phyloP scores from a whole-genome alignment of 2,797 vertebrate species.

The Bradypodion ventrale region DNA sequence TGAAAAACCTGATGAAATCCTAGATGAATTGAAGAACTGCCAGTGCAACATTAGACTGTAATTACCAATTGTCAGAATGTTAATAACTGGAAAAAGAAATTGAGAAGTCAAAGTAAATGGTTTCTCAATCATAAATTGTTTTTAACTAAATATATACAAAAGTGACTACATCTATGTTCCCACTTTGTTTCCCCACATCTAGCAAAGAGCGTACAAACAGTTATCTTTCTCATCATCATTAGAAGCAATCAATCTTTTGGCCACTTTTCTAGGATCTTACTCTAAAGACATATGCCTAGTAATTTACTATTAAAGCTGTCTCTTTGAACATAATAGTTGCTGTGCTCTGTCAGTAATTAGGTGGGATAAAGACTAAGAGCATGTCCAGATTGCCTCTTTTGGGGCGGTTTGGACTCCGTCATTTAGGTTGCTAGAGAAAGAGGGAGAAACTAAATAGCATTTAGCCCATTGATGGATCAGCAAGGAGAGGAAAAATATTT shows the following conservation, averaged over 20 bases:
- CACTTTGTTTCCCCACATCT: background rate
- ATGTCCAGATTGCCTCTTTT: no score
- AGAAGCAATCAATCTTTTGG: slow-evolving; percentile 2
- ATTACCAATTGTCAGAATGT: slow-evolving; percentile 14
- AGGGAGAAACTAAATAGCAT: no score
- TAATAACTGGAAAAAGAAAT: slow-evolving; percentile 31
- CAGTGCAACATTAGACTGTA: background rate
- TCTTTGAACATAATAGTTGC: background rate
- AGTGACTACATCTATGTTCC: background rate
- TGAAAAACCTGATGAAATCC: slow-evolving; percentile 41
- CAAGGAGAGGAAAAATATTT: no score
- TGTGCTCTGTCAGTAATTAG: slow-evolving; percentile 47
- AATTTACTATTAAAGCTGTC: background rate
- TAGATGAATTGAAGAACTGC: slow-evolving; percentile 1
- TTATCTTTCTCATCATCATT: background rate
- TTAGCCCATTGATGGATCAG: no score
- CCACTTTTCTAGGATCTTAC: background rate
- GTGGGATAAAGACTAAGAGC: background rate
- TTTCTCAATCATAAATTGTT: slow-evolving; percentile 17
- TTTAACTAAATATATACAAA: background rate
- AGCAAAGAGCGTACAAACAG: background rate
- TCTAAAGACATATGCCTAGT: background rate
- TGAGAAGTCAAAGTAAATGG: slow-evolving; percentile 15
- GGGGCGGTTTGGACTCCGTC: no score
- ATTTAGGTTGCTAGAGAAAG: no score